These are phyloP conservation scores for Pedionomus torquatus DNA, from an alignment of 2,113 vertebrate species.

Conservation along the genomic window DNA sequence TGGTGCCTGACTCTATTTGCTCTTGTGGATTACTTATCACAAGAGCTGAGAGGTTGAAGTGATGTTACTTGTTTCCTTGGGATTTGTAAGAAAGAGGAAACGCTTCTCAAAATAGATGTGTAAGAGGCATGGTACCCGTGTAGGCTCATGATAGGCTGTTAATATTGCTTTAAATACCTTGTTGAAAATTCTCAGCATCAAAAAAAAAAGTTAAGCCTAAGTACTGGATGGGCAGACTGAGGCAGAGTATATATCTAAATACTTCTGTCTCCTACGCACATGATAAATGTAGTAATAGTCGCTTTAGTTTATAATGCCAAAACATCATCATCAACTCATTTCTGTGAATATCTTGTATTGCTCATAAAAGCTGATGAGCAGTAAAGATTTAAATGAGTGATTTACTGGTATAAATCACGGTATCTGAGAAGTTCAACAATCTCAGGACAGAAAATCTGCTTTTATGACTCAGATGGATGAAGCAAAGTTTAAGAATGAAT, in stretches of 20 bases:
- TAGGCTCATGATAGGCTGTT: background rate
- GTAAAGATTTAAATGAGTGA: background rate
- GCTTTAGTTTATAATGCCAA: background rate
- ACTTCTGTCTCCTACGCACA: background rate
- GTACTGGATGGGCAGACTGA: background rate
- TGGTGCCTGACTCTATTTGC: background rate
- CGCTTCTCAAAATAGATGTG: background rate
- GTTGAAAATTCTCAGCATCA: background rate
- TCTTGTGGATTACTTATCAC: background rate
- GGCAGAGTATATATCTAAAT: background rate
- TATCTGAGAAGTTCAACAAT: background rate
- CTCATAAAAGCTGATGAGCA: background rate
- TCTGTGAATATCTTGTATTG: background rate
- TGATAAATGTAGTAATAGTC: background rate
- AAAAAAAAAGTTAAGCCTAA: background rate
- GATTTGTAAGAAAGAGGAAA: background rate
- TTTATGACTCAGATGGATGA: background rate
- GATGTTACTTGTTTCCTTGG: background rate
- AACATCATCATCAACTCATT: background rate
- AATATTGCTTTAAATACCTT: background rate
- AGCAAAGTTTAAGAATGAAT: background rate
- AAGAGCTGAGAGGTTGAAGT: background rate
- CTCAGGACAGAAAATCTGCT: background rate
- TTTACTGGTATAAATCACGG: constrained; percentile 1
- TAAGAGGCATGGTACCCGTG: background rate